Conservation (phyloP, 2,113 vertebrate genomes). For the Thoracochromis brauschi region DNA sequence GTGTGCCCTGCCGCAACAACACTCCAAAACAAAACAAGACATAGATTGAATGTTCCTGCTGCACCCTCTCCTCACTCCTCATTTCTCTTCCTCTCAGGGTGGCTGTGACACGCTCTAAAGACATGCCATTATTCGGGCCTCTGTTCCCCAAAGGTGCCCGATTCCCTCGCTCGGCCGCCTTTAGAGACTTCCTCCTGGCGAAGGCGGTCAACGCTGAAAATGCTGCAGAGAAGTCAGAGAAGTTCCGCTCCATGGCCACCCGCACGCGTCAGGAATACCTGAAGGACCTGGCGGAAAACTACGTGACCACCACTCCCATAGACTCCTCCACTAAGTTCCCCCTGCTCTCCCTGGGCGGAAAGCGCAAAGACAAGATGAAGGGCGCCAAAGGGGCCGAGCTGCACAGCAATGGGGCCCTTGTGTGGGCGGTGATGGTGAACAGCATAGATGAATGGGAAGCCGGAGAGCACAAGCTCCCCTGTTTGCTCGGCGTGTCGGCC, state of each 20-base stretch:
- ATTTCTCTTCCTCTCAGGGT: slow-evolving; percentile 65
- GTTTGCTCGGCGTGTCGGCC: slow-evolving; percentile 80
- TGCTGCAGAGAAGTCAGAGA: slow-evolving; percentile 81
- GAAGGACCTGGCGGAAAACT: slow-evolving; percentile 84
- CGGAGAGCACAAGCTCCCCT: slow-evolving; percentile 64
- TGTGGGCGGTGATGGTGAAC: slow-evolving; percentile 78
- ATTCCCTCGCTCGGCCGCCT: slow-evolving; percentile 75
- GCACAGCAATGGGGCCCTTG: slow-evolving; percentile 82
- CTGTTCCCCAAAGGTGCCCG: slow-evolving; percentile 77
- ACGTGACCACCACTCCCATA: slow-evolving; percentile 84
- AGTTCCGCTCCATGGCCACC: slow-evolving; percentile 90
- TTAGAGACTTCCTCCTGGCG: slow-evolving; percentile 85
- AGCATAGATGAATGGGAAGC: slow-evolving; percentile 31
- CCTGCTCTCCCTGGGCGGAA: slow-evolving; percentile 78
- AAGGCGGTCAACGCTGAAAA: slow-evolving; percentile 89
- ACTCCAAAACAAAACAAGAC: slow-evolving; percentile 12
- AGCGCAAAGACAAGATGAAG: slow-evolving; percentile 79
- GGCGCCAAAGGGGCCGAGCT: slow-evolving; percentile 75
- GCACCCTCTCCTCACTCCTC: not conserved
- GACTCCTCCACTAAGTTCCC: slow-evolving; percentile 86
- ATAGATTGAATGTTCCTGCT: not conserved
- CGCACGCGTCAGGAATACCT: slow-evolving; percentile 87
- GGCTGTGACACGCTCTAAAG: slow-evolving; percentile 86
- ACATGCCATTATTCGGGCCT: slow-evolving; percentile 86
- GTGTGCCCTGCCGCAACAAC: not conserved